Base-by-base conservation (phyloP, 2,888 invertebrate genomes). In the Thera britannica region DNA sequence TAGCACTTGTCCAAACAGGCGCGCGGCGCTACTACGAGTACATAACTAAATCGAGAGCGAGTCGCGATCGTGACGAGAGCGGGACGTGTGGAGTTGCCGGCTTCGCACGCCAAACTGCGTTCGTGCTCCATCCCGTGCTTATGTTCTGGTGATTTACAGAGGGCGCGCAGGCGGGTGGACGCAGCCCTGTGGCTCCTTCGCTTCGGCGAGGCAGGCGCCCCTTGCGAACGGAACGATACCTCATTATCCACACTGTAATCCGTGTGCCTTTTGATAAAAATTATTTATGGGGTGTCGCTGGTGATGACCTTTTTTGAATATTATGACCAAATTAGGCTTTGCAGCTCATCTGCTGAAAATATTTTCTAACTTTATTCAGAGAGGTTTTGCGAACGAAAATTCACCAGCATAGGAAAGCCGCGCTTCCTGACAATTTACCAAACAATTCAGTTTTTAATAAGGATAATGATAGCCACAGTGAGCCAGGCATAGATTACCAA, bases 241-340 rank as follows among this genome's bases (percentile, higher is more conserved):
- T 93, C 91, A 92, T 92, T 93, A 92, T 92, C 92, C 88, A 89
- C 83, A 86, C 87, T 88, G 88, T 92, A 91, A 92, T 92, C 91
- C 90, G 85, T 87, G 86, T 83, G 90, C 88, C 90, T 90, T 90
- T 89, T 88, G 88, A 90, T 90, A 88, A 90, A 87, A 88, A 88
- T 87, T 88, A 89, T 90, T 90, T 89, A 87, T 87, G 83, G 83
- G 82, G 80, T 83, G 83, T 79, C 83, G 80, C 78, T 83, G 77
- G 71, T 77, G 68, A 73, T 87, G 83, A 86, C 83, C 84, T 85
- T 85, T 87, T 83, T 74, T 72, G 76, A 79, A 82, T 79, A 79
- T 76, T 75, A 74, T 72, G 59, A 67, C 68, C 72, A 72, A 70
- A 75, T 76, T 77, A 73, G 64, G 46, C 36, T 35, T 57, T 52